Evolutionary conservation across 1,140 invertebrate genomes (phyloP).

Genomic region (Ruditapes philippinarum): DNA sequence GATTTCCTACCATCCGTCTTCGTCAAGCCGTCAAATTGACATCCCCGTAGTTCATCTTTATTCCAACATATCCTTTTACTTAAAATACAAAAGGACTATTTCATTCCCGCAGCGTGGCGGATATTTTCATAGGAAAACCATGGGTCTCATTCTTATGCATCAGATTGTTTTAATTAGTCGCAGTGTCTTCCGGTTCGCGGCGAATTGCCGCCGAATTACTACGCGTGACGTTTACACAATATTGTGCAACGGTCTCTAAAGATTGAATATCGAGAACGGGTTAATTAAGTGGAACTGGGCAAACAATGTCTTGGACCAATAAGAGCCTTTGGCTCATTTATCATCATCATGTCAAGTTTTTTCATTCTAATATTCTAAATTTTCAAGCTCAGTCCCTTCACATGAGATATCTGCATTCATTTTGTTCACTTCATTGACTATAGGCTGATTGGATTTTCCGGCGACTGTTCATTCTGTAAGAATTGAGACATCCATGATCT

Average conservation of each 20-base stretch:
- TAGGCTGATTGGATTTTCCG: slow-evolving; percentile 62
- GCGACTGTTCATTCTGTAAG: slow-evolving; percentile 50
- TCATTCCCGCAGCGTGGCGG: neutral
- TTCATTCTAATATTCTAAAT: slow-evolving; percentile 67
- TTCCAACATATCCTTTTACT: slow-evolving; percentile 67
- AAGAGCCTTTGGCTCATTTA: slow-evolving; percentile 55
- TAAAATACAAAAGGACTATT: slow-evolving; percentile 48
- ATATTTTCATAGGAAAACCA: slow-evolving; percentile 60
- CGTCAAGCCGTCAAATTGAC: slow-evolving; percentile 54
- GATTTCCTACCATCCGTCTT: slow-evolving; percentile 57
- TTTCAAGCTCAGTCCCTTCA: slow-evolving; percentile 49
- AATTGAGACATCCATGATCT: slow-evolving; percentile 29
- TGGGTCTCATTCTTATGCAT: slow-evolving; percentile 62
- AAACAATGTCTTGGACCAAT: slow-evolving; percentile 64
- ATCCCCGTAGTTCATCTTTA: slow-evolving; percentile 54
- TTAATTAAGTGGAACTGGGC: slow-evolving; percentile 62
- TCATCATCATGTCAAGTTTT: slow-evolving; percentile 69
- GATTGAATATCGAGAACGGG: slow-evolving; percentile 43
- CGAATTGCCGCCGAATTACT: slow-evolving; percentile 55
- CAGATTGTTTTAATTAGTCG: slow-evolving; percentile 66
- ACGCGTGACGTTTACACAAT: slow-evolving; percentile 68
- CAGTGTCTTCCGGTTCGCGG: slow-evolving; percentile 48
- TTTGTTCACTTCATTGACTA: slow-evolving; percentile 57
- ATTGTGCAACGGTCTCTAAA: slow-evolving; percentile 65
- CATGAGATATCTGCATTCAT: slow-evolving; percentile 65